Evolutionary conservation across 1,140 invertebrate genomes (phyloP).

Genomic region (Trichoplusia ni): DNA sequence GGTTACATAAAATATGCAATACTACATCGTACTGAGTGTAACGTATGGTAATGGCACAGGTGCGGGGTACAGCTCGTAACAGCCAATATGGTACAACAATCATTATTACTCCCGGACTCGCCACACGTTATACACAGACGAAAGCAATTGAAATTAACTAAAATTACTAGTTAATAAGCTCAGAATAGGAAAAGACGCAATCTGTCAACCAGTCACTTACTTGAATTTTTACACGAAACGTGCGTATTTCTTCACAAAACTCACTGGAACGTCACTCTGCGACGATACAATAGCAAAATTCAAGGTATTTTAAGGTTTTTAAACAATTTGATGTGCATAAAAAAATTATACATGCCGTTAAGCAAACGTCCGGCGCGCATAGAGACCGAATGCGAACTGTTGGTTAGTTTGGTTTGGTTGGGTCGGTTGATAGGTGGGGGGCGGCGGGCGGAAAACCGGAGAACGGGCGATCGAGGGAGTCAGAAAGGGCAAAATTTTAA

Average conservation of each 20-base stretch:
- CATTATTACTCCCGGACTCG: not conserved
- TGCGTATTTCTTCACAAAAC: conserved; percentile 63
- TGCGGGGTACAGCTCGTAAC: conserved; percentile 25
- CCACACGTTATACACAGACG: conserved; percentile 19
- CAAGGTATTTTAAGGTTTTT: conserved; percentile 78
- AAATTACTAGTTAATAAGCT: conserved; percentile 61
- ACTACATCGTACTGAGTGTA: conserved; percentile 21
- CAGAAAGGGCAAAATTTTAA: conserved; percentile 55
- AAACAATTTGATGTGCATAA: conserved; percentile 77
- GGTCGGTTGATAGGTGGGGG: conserved; percentile 68
- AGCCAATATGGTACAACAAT: conserved; percentile 33
- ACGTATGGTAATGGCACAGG: conserved; percentile 36
- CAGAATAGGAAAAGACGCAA: conserved; percentile 75
- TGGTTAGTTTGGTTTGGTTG: conserved; percentile 64
- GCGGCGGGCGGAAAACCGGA: conserved; percentile 74
- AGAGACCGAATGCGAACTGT: conserved; percentile 79
- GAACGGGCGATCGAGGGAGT: conserved; percentile 67
- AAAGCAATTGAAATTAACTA: conserved; percentile 55
- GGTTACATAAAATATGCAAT: conserved; percentile 30
- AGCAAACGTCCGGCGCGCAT: conserved; percentile 67
- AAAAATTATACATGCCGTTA: conserved; percentile 79
- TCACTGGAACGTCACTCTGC: conserved; percentile 71
- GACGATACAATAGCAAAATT: conserved; percentile 59
- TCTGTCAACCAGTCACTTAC: conserved; percentile 79
- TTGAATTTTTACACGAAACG: conserved; percentile 74